Conservation (phyloP, 2,888 invertebrate genomes). For the Auanema freiburgensis region DNA sequence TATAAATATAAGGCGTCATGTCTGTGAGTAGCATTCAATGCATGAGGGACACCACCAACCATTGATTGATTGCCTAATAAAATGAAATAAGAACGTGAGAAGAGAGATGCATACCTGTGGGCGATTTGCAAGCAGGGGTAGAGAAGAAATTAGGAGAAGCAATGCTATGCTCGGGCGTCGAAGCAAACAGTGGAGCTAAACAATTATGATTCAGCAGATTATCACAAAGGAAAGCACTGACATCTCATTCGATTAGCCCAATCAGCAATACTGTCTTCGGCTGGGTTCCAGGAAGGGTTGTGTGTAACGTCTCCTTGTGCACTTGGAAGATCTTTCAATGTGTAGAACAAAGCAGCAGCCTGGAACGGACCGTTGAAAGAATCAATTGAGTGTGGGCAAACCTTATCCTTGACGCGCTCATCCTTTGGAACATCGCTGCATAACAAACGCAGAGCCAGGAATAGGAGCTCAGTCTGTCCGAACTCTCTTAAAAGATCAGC, state of each 20-base stretch:
- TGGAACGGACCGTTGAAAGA: slow-evolving; percentile 2
- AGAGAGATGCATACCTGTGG: slow-evolving; percentile 12
- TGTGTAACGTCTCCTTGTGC: slow-evolving; percentile 3
- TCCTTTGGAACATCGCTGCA: slow-evolving; percentile 29
- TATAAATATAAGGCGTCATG: slow-evolving; percentile 92
- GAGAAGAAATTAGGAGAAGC: slow-evolving; percentile 12
- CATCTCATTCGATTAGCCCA: slow-evolving; percentile 39
- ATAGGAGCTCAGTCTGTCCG: slow-evolving; percentile 62
- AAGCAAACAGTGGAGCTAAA: slow-evolving; percentile 43
- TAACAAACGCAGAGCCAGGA: slow-evolving; percentile 33
- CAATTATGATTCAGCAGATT: slow-evolving; percentile 9
- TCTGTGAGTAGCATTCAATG: slow-evolving; percentile 74
- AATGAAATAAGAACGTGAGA: background rate
- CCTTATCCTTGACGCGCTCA: slow-evolving; percentile 27
- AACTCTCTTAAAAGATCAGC: slow-evolving; percentile 73
- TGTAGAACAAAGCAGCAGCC: slow-evolving; percentile 36
- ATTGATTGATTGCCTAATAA: slow-evolving; percentile 25
- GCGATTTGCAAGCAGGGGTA: slow-evolving; percentile 23
- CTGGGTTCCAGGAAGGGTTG: slow-evolving; percentile 32
- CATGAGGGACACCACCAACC: background rate
- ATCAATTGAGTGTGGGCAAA: background rate
- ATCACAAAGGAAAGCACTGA: slow-evolving; percentile 5
- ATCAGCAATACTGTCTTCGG: slow-evolving; percentile 44
- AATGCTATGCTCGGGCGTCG: slow-evolving; percentile 34
- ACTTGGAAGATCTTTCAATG: slow-evolving; percentile 28